Percentiles rank a stretch among this genome's conserved stretches.
These are phyloP conservation scores for Gyps fulvus DNA, from an alignment of 2,113 vertebrate species.

Conservation along the genomic window DNA sequence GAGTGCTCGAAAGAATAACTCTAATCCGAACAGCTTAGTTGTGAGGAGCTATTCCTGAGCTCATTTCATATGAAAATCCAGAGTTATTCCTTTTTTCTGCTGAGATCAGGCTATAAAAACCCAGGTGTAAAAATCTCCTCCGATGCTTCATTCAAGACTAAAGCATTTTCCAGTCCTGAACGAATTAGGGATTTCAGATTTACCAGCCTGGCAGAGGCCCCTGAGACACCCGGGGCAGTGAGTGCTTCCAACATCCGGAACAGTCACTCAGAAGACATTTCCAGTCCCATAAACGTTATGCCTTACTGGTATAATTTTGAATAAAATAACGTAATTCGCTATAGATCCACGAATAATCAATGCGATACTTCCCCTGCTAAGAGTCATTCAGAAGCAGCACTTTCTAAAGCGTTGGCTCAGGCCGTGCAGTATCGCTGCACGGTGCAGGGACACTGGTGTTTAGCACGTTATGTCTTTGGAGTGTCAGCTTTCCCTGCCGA, in stretches of 20 bases:
- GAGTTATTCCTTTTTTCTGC: background rate
- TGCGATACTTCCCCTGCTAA: background rate
- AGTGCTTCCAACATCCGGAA: constrained; percentile 29
- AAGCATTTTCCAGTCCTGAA: constrained; percentile 9
- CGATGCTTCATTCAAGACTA: background rate
- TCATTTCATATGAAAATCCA: background rate
- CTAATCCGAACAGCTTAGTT: background rate
- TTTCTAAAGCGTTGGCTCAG: background rate
- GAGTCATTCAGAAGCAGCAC: background rate
- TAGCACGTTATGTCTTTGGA: background rate
- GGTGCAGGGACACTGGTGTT: background rate
- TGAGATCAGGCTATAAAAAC: background rate
- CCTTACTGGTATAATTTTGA: constrained; percentile 13
- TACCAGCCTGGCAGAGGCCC: constrained; percentile 14
- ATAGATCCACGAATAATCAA: constrained; percentile 37
- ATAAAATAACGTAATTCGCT: background rate
- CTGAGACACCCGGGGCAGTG: background rate
- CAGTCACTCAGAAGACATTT: constrained; percentile 19
- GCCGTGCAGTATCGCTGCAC: background rate
- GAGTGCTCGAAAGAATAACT: background rate
- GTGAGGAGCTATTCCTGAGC: background rate
- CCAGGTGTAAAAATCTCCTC: constrained; percentile 14
- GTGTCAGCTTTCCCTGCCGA: constrained; percentile 4
- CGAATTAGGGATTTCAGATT: constrained; percentile 25
- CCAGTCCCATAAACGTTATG: background rate